Percentiles rank a stretch among this genome's conserved stretches.
Evolutionary conservation across 2,113 vertebrate genomes (phyloP).

Genomic region (Bettongia penicillata): DNA sequence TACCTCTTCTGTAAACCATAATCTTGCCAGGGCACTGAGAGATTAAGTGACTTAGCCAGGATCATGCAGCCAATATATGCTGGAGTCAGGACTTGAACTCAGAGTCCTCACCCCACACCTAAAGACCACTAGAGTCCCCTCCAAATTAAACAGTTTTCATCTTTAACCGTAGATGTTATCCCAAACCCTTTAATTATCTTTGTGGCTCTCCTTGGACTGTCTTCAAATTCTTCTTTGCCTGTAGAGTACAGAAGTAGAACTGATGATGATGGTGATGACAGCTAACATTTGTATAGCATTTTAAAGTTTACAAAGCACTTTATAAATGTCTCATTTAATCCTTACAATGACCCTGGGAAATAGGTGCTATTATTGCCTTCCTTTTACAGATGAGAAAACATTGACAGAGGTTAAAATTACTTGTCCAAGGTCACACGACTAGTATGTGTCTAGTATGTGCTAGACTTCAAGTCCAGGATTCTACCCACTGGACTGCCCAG

Average conservation of each 20-base stretch:
- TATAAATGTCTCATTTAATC: not conserved
- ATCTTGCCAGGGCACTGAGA: not conserved
- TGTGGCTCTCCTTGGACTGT: not conserved
- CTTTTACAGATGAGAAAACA: not conserved
- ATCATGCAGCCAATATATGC: not conserved
- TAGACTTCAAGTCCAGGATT: not conserved
- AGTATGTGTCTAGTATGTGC: not conserved
- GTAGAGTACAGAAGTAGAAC: not conserved
- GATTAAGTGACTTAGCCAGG: not conserved
- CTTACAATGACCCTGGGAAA: not conserved
- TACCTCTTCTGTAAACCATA: not conserved
- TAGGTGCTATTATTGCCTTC: not conserved
- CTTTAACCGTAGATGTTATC: not conserved
- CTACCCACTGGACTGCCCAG: not conserved
- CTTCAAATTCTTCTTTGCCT: constrained; percentile 30
- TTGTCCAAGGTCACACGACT: not conserved
- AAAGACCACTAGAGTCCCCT: constrained; percentile 1
- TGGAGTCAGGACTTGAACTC: not conserved
- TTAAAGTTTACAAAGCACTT: not conserved
- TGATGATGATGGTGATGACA: not conserved
- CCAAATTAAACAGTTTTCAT: not conserved
- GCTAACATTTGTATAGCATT: not conserved
- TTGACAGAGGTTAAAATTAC: not conserved
- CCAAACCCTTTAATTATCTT: not conserved
- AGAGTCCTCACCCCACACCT: not conserved